phyloP scores from a whole-genome alignment of 2,797 vertebrate genomes.

The Sardinella longiceps region DNA sequence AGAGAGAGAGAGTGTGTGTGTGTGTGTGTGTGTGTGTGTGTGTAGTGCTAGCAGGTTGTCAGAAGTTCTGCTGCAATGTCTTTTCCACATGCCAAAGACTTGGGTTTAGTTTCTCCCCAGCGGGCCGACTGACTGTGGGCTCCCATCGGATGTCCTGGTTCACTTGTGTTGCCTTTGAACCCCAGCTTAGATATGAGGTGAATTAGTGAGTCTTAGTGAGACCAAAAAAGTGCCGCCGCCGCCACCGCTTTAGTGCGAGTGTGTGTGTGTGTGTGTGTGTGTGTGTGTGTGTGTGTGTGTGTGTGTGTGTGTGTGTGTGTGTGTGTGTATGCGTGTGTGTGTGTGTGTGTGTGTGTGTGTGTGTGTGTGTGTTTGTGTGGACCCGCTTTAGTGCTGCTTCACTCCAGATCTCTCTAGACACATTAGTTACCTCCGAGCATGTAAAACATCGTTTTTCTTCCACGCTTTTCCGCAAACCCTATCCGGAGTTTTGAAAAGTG shows the following conservation, averaged over 20 bases:
- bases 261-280: too few species aligned
- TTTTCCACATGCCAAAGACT: constrained; percentile 44
- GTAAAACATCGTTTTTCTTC: not conserved
- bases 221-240: not conserved
- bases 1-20: too few species aligned
- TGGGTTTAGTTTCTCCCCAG: not conserved
- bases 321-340: too few species aligned
- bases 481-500: not conserved
- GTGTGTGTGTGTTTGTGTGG: too few species aligned
- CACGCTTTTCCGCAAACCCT: not conserved
- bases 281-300: too few species aligned
- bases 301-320: too few species aligned
- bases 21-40: too few species aligned
- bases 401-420: not conserved
- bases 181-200: not conserved
- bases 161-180: constrained; percentile 1
- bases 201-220: not conserved
- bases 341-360: too few species aligned
- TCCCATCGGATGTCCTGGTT: not conserved
- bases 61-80: constrained; percentile 35
- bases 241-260: too few species aligned
- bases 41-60: not conserved
- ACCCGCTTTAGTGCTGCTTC: not conserved
- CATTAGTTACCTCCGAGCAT: not conserved
- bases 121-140: not conserved